Percentiles rank a stretch among this genome's conserved stretches.
Conservation (phyloP, 2,113 vertebrate species). For the Hoplias malabaricus region DNA sequence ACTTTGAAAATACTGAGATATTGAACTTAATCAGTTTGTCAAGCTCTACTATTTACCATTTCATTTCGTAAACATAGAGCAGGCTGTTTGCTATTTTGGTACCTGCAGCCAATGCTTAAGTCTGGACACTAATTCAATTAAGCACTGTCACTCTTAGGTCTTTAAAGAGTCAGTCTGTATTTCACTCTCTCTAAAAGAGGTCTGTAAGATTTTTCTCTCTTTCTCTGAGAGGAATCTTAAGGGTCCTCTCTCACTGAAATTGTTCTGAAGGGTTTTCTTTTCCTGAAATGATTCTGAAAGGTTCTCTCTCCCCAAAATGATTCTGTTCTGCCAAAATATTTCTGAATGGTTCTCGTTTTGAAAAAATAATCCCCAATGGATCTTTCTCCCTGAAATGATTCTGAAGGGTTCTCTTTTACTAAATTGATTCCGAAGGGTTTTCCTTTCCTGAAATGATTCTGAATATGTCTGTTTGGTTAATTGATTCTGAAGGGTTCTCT, state of each 20-base stretch:
- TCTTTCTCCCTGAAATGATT: too few relatives aligned
- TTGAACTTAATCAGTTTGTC: not conserved
- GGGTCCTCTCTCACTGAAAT: not conserved
- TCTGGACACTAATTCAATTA: constrained; percentile 13
- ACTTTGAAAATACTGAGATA: not conserved
- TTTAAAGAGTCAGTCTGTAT: not conserved
- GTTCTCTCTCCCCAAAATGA: too few relatives aligned
- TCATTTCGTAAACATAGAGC: not conserved
- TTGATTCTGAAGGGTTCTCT: too few relatives aligned
- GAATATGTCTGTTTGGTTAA: too few relatives aligned
- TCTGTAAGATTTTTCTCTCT: too few relatives aligned
- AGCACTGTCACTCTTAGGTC: not conserved
- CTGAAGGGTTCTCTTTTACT: too few relatives aligned
- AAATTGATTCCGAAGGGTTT: too few relatives aligned
- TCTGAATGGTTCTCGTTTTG: too few relatives aligned
- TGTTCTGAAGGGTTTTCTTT: not conserved
- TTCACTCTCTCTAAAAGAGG: too few relatives aligned
- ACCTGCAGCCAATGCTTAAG: not conserved
- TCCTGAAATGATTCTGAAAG: not conserved
- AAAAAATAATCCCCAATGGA: too few relatives aligned
- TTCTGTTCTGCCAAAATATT: too few relatives aligned
- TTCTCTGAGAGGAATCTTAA: too few relatives aligned
- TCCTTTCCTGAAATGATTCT: not conserved
- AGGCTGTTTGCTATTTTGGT: not conserved
- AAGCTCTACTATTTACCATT: not conserved